These are phyloP conservation scores for Arctia plantaginis DNA, from an alignment of 2,888 invertebrate genomes.

Conservation along the genomic window DNA sequence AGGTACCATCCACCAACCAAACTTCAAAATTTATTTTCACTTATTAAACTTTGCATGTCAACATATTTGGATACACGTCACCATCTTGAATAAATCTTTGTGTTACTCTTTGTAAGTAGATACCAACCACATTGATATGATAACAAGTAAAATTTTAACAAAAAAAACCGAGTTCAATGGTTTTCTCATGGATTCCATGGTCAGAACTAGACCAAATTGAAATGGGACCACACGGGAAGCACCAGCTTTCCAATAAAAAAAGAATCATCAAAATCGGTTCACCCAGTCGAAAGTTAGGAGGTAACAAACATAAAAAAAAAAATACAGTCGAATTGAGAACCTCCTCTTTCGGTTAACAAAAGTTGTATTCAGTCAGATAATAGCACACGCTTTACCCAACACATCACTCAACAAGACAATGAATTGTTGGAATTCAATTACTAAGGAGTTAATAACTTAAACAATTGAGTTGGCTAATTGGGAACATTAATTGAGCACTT, in stretches of 20 bases:
- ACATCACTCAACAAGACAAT: constrained; percentile 7
- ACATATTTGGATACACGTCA: neutral
- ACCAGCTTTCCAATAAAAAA: too few species aligned
- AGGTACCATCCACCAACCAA: neutral
- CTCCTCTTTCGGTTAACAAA: too few species aligned
- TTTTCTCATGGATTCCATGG: too few species aligned
- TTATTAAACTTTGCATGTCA: neutral
- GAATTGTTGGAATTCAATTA: constrained; percentile 12
- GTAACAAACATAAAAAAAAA: too few species aligned
- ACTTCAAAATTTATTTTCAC: neutral
- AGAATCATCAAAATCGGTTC: too few species aligned
- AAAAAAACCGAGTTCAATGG: too few species aligned
- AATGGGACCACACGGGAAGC: too few species aligned
- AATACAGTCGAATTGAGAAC: too few species aligned
- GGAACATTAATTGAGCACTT: constrained; percentile 6
- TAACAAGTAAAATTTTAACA: too few species aligned
- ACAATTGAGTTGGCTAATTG: constrained; percentile 12
- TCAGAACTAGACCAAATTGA: too few species aligned
- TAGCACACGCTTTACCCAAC: neutral
- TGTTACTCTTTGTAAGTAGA: neutral
- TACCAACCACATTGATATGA: neutral
- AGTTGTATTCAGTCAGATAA: neutral
- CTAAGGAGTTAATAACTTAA: constrained; percentile 1
- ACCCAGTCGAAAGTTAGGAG: too few species aligned
- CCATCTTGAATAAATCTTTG: neutral